Conservation (phyloP, 2,888 invertebrate species). For the Heliothis peltigera region DNA sequence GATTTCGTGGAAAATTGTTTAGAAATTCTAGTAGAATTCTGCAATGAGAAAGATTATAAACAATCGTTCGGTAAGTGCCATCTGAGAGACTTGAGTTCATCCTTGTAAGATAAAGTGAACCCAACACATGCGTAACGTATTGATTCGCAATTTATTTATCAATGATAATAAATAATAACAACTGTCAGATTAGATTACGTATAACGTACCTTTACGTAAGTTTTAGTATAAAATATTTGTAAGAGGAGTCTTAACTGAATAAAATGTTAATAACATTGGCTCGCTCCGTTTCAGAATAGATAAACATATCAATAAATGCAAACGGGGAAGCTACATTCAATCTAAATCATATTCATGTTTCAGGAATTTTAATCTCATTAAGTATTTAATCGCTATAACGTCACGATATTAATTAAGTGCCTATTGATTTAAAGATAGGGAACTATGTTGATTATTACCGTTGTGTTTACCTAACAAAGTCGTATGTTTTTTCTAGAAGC, state of each 20-base stretch:
- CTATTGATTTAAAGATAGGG: conserved; percentile 22
- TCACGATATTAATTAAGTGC: conserved; percentile 20
- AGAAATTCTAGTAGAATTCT: conserved; percentile 81
- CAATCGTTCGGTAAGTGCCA: conserved; percentile 75
- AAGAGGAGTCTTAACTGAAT: background rate
- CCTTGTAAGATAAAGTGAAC: conserved; percentile 24
- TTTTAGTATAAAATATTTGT: conserved; percentile 14
- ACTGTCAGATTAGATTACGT: conserved; percentile 34
- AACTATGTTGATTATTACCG: conserved; percentile 12
- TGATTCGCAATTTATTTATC: conserved; percentile 40
- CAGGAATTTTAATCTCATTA: conserved; percentile 43
- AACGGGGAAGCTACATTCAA: conserved; percentile 18
- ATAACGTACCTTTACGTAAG: conserved; percentile 23
- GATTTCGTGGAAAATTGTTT: conserved; percentile 79
- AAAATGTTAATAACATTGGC: conserved; percentile 3
- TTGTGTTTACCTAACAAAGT: background rate
- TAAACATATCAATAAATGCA: conserved; percentile 16
- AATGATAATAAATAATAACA: conserved; percentile 31
- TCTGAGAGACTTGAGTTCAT: conserved; percentile 17
- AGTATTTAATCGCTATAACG: conserved; percentile 36
- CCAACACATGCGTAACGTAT: conserved; percentile 22
- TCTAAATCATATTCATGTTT: conserved; percentile 30
- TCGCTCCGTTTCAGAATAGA: background rate
- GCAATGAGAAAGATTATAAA: conserved; percentile 73
- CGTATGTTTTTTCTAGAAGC: conserved; percentile 72